phyloP scores from a whole-genome alignment of 2,797 vertebrate species.

The Eulemur albifrons region DNA sequence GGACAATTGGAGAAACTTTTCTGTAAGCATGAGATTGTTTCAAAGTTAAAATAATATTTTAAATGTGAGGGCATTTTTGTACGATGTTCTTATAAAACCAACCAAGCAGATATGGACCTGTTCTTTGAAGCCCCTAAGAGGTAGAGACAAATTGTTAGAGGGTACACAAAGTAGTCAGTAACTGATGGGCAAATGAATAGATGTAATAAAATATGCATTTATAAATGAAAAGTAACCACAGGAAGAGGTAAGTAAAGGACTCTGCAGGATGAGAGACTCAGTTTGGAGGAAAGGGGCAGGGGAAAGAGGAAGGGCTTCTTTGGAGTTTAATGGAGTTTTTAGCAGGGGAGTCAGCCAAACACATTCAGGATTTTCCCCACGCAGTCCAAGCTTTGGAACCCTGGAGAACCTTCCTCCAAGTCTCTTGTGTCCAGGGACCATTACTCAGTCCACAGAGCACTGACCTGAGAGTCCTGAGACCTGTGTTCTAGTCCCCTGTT shows the following conservation, averaged over 20 bases:
- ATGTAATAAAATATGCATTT: not conserved
- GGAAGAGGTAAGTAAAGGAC: not conserved
- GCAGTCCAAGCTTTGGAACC: not conserved
- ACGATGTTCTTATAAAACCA: not conserved
- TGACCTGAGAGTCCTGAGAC: not conserved
- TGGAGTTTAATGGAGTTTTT: not conserved
- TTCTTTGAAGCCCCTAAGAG: not conserved
- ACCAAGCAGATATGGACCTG: not conserved
- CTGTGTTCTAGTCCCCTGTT: not conserved
- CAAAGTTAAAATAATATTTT: not conserved
- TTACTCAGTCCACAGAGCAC: not conserved
- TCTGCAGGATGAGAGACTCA: not conserved
- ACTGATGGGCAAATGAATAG: not conserved
- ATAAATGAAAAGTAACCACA: not conserved
- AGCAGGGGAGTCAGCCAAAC: not conserved
- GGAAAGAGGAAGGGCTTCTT: not conserved
- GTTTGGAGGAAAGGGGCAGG: not conserved
- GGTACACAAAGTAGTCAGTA: not conserved
- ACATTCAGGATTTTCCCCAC: not conserved
- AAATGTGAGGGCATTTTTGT: not conserved
- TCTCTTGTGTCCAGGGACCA: not conserved
- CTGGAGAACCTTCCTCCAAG: not conserved
- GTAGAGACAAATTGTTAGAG: not conserved
- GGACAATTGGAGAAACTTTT: not conserved
- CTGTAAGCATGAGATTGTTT: not conserved